Base-by-base conservation (phyloP, 2,113 vertebrate species). In the Mus pahari region DNA sequence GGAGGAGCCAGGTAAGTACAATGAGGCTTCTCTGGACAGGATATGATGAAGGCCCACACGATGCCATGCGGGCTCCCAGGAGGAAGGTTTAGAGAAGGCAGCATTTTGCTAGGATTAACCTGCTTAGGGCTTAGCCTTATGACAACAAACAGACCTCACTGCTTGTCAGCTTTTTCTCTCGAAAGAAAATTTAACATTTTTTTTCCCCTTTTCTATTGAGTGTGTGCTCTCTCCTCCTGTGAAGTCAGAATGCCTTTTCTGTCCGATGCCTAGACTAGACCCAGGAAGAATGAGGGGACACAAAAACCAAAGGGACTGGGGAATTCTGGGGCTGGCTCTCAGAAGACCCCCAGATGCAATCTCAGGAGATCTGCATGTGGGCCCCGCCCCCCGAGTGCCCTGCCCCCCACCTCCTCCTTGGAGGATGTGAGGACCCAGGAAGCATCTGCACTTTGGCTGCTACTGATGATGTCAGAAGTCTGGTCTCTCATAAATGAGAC, bases 11-110 rank as follows among this genome's bases (percentile, higher is more conserved):
- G 24, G 60, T 17, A 19, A 60, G n/a, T 22, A 28, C n/a, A 19
- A 36, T 10, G 36, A 45, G 53, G 2, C 62, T 31, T 9, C 60
- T 31, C 24, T 4, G 26, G 71, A 64, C 31, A 33, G 4, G 16
- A 8, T 0, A 5, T 3, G 36, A 77, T 5, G 7, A 31, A 26
- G 11, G 2, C 12, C 39, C 3, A 2, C 20, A 1, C 8, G 53
- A 62, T 62, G 81, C 58, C 58, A 12, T 5, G 58, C 14, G 39
- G n/a, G 13, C 55, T n/a, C 79, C 7, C 11, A 26, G 55, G 55
- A 83, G 81, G 58, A 83, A n/a, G 53, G n/a, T 17, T 42, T 62
- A 22, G 33, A 83, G 36, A 87, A 81, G 33, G 16, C 12, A 36
- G 33, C 13, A 2, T 64, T 82, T 78, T 74, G 13, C 50, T 39